A percentile compares a stretch with the other conserved stretches of the same genome.
Conservation (phyloP, 2,113 vertebrate species). For the Falco punctatus region DNA sequence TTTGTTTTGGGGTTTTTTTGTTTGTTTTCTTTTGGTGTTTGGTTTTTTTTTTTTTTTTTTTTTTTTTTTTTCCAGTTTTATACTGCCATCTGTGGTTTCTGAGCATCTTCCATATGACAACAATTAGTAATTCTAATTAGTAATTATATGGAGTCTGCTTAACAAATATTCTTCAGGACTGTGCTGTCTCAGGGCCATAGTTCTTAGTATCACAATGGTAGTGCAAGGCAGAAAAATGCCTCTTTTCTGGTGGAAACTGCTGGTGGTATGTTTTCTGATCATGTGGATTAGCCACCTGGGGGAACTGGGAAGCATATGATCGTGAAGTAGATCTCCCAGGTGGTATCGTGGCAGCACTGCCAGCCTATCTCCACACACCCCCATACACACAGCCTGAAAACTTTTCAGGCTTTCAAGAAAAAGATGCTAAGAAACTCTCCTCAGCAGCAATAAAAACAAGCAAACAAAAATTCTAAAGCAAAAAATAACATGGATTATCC, state of each 20-base stretch:
- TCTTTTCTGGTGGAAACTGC: neutral
- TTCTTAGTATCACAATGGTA: neutral
- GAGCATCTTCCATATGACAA: neutral
- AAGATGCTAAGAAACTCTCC: neutral
- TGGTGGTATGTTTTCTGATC: neutral
- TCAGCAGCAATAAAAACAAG: neutral
- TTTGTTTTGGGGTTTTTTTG: neutral
- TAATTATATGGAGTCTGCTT: neutral
- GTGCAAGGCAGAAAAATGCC: neutral
- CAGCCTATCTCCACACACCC: neutral
- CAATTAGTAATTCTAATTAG: neutral
- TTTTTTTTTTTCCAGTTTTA: neutral
- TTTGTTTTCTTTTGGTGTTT: neutral
- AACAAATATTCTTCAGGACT: neutral
- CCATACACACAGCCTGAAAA: neutral
- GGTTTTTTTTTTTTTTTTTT: neutral
- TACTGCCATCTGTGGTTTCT: neutral
- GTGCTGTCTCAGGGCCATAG: fast-evolving
- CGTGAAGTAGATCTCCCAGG: neutral
- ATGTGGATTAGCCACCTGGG: too few species aligned
- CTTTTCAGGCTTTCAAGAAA: neutral
- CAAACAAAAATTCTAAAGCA: neutral
- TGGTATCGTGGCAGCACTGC: neutral
- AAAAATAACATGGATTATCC: neutral
- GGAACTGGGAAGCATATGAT: neutral